These are phyloP conservation scores for Capitulum mitella DNA, from an alignment of 2,888 invertebrate genomes.

Conservation along the genomic window DNA sequence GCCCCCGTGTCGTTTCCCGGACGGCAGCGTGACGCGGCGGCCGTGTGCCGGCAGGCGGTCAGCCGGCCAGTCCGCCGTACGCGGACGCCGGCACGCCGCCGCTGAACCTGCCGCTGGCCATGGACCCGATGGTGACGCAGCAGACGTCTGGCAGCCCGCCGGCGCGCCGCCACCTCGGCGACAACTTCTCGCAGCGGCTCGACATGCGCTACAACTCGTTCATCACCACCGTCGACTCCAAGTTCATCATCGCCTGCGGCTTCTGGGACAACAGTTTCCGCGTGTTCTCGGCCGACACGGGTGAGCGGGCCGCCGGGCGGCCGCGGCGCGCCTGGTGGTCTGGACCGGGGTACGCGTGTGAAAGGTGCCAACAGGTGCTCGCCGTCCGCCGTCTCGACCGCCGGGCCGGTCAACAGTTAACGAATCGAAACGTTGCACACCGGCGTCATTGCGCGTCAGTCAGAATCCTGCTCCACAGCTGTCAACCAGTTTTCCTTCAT, in stretches of 20 bases:
- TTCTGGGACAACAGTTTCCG: slow-evolving; percentile 99
- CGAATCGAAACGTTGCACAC: too few relatives aligned
- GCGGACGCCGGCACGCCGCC: slow-evolving; percentile 68
- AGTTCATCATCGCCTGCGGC: slow-evolving; percentile 93
- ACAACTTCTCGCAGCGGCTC: slow-evolving; percentile 95
- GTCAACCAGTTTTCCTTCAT: too few relatives aligned
- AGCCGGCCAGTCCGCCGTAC: slow-evolving; percentile 58
- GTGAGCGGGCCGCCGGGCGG: too few relatives aligned
- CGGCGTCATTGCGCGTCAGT: too few relatives aligned
- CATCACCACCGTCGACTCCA: slow-evolving; percentile 87
- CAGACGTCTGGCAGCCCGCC: slow-evolving; percentile 43
- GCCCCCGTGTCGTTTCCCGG: too few relatives aligned
- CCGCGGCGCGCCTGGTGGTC: too few relatives aligned
- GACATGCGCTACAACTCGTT: slow-evolving; percentile 90
- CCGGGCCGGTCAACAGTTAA: too few relatives aligned
- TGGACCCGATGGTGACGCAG: slow-evolving; percentile 93
- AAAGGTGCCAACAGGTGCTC: too few relatives aligned
- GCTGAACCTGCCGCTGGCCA: slow-evolving; percentile 74
- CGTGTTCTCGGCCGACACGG: slow-evolving; percentile 92
- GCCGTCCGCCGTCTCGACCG: too few relatives aligned
- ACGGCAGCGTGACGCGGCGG: too few relatives aligned
- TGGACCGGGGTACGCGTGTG: too few relatives aligned
- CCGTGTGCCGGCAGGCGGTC: neutral
- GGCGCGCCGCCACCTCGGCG: slow-evolving; percentile 81
- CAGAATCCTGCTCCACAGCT: too few relatives aligned